Base-by-base conservation (phyloP, 2,797 vertebrate species). In the Hippocampus kuda region DNA sequence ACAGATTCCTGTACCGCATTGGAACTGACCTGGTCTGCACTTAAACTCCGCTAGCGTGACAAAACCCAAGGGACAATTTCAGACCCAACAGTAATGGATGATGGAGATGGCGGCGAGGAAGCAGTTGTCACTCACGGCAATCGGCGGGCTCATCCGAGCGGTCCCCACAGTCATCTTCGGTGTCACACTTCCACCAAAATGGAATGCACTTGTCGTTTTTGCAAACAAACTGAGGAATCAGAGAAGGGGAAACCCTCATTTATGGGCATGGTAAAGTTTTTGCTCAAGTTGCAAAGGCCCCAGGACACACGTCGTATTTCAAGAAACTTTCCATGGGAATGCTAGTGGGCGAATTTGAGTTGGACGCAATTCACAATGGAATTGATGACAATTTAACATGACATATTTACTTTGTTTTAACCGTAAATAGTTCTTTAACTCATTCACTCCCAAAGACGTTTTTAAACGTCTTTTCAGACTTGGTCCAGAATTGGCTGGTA, bases 161-260 rank as follows among this genome's bases (percentile, higher is more conserved):
- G 46, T 97, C 95, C 0, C 95, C 95, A 4, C 95, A 98, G 85
- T 98, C 95, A 15, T 98, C 95, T 7, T 95, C 94, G 0, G 94
- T 98, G 84, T 98, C 95, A 75, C 95, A 98, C 84, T 96, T 97
- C 95, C 95, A 98, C 95, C 95, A 98, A 59, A 97, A 98, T 0
- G 95, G 95, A 83, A 98, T 97, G 76, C 95, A 98, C 84, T 98
- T 96, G 82, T 97, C 94, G 13, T 94, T 97, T 84, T 93, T 96
- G 82, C 95, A 98, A 12, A 94, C 94, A 86, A 97, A 98, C 95
- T 98, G 76, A 65, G 70, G 20, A 18, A 48, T 12, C 73, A 7
- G 54, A 70, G 15, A 64, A 44, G 5, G 6, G 6, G 0, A 22
- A 38, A 30, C 5, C 13, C 26, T 60, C 30, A 60, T 34, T 48